phyloP scores from a whole-genome alignment of 1,140 invertebrate species.

The Atta cephalotes region DNA sequence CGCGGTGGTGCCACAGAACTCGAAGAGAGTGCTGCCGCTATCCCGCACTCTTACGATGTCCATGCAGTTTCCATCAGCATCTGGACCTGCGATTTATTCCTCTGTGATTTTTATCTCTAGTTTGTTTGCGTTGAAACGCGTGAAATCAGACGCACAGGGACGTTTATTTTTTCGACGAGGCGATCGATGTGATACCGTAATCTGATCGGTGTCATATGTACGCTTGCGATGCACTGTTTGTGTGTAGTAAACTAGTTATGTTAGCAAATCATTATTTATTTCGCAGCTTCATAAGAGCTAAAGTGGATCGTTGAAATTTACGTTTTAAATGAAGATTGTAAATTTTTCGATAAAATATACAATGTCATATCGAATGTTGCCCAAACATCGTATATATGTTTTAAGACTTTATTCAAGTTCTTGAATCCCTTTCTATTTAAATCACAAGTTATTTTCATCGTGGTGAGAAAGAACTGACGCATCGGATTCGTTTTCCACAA shows the following conservation, averaged over 20 bases:
- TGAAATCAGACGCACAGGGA: background rate
- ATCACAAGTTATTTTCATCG: slow-evolving; percentile 17
- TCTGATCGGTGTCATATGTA: slow-evolving; percentile 20
- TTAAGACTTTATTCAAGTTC: background rate
- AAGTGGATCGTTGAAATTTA: background rate
- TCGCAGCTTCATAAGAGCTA: background rate
- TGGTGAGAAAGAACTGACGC: background rate
- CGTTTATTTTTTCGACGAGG: slow-evolving; percentile 18
- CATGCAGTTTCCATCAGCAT: slow-evolving; percentile 81
- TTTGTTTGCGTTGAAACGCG: slow-evolving; percentile 23
- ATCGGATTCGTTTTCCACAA: background rate
- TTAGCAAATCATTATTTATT: slow-evolving; percentile 8
- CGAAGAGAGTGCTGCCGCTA: slow-evolving; percentile 80
- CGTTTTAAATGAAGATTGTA: background rate
- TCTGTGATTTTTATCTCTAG: slow-evolving; percentile 7
- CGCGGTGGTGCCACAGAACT: slow-evolving; percentile 81
- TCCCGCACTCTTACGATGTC: slow-evolving; percentile 83
- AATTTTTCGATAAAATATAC: background rate
- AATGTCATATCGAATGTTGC: background rate
- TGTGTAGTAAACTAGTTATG: background rate
- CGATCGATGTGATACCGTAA: slow-evolving; percentile 13
- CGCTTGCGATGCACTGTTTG: background rate
- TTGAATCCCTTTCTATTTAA: background rate
- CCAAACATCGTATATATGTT: background rate
- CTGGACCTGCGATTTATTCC: slow-evolving; percentile 74